These are phyloP conservation scores for Drosophila algonquin DNA, from an alignment of 2,888 invertebrate species.

Conservation along the genomic window DNA sequence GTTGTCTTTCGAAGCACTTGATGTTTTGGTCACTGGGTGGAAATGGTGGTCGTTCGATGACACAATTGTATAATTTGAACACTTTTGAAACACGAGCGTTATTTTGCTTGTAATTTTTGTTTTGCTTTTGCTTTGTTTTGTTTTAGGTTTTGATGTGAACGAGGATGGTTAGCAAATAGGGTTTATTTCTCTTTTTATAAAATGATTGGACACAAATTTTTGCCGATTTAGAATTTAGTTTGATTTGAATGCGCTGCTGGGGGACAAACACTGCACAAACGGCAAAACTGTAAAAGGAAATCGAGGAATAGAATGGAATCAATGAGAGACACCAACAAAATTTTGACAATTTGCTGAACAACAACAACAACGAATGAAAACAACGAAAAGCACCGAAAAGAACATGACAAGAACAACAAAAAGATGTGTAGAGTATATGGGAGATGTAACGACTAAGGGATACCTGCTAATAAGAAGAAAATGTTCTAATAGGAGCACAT, in stretches of 20 bases:
- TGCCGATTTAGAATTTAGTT: slow-evolving; percentile 58
- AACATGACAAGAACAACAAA: slow-evolving; percentile 23
- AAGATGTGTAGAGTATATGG: background rate
- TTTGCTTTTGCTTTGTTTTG: slow-evolving; percentile 25
- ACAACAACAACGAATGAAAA: slow-evolving; percentile 30
- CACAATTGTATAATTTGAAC: slow-evolving; percentile 34
- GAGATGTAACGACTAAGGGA: background rate
- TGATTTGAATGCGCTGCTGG: slow-evolving; percentile 27
- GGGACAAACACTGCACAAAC: slow-evolving; percentile 55
- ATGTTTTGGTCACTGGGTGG: background rate
- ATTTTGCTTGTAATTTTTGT: slow-evolving; percentile 15
- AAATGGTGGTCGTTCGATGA: background rate
- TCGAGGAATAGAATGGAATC: slow-evolving; percentile 43
- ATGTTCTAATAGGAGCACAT: background rate
- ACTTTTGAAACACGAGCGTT: slow-evolving; percentile 43
- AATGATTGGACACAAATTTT: slow-evolving; percentile 25
- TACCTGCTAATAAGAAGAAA: background rate
- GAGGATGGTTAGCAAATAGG: slow-evolving; percentile 11
- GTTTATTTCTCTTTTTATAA: slow-evolving; percentile 4
- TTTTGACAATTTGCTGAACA: slow-evolving; percentile 7
- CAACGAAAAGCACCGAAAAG: slow-evolving; percentile 26
- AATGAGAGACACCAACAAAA: slow-evolving; percentile 33
- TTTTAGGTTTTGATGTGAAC: background rate
- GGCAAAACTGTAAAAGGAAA: slow-evolving; percentile 48
- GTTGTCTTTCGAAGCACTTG: background rate